Percentiles rank a stretch among this genome's conserved stretches.
These are phyloP conservation scores for Brachyhypopomus occidentalis DNA, from an alignment of 2,113 vertebrate genomes.

Conservation along the genomic window DNA sequence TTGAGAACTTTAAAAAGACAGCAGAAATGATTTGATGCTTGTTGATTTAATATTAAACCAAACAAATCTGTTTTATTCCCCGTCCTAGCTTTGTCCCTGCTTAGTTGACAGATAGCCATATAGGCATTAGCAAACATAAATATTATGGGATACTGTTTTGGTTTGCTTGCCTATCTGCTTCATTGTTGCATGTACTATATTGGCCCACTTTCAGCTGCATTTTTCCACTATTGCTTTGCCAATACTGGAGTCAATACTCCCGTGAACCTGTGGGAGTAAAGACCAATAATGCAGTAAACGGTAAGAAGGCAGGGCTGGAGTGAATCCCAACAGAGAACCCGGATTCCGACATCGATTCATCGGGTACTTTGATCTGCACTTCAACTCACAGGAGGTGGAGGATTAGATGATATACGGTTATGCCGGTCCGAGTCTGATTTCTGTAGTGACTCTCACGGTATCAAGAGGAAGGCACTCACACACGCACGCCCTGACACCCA, in stretches of 20 bases:
- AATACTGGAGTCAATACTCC: constrained; percentile 72
- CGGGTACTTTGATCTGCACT: constrained; percentile 52
- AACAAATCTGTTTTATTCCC: neutral
- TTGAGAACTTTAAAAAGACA: too few species aligned
- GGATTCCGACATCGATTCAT: constrained; percentile 58
- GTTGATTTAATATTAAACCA: neutral
- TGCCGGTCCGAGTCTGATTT: constrained; percentile 19
- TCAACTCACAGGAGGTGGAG: constrained; percentile 49
- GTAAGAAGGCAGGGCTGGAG: constrained; percentile 58
- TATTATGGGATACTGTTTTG: constrained; percentile 49
- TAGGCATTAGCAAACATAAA: constrained; percentile 45
- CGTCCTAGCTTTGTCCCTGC: too few species aligned
- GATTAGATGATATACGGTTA: constrained; percentile 53
- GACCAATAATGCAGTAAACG: constrained; percentile 62
- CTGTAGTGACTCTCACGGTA: constrained; percentile 23
- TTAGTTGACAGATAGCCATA: neutral
- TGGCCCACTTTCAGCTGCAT: constrained; percentile 62
- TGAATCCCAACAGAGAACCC: constrained; percentile 62
- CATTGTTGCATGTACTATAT: constrained; percentile 55
- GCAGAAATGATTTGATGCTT: too few species aligned
- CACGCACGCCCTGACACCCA: constrained; percentile 37
- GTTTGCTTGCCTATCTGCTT: constrained; percentile 55
- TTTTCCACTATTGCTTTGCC: constrained; percentile 73
- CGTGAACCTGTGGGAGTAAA: constrained; percentile 60
- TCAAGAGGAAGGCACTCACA: constrained; percentile 19